phyloP scores from a whole-genome alignment of 2,113 vertebrate species.

The Alectura lathami region DNA sequence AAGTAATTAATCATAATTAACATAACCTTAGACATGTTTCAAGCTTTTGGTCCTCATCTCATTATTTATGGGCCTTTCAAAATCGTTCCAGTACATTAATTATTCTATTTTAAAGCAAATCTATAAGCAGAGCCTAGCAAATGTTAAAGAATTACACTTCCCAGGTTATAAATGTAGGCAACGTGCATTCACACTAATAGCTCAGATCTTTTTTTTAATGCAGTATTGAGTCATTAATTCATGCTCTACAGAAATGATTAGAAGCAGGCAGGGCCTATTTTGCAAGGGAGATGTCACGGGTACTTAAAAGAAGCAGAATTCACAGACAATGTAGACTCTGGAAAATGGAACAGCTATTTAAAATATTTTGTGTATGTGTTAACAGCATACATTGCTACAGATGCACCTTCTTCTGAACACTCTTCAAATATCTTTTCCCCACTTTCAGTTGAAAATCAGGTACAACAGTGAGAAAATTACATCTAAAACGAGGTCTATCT shows the following conservation, averaged over 20 bases:
- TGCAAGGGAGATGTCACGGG: neutral
- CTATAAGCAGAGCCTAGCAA: constrained; percentile 44
- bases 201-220: neutral
- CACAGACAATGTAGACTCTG: neutral
- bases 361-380: neutral
- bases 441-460: neutral
- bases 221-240: neutral
- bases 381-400: neutral
- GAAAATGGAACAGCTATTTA: neutral
- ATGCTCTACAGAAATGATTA: neutral
- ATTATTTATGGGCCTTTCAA: constrained; percentile 70
- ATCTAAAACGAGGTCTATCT: neutral
- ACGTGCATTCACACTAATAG: neutral
- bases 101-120: constrained; percentile 73
- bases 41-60: constrained; percentile 47
- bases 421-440: neutral
- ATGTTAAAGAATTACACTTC: neutral
- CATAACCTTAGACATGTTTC: constrained; percentile 60
- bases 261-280: neutral
- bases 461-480: neutral
- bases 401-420: neutral
- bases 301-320: neutral
- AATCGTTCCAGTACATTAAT: constrained; percentile 73
- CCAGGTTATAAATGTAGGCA: constrained; percentile 12
- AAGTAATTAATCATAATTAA: constrained; percentile 73